These are phyloP conservation scores for Leptopilina drosophilae DNA, from an alignment of 2,888 invertebrate genomes.

Conservation along the genomic window DNA sequence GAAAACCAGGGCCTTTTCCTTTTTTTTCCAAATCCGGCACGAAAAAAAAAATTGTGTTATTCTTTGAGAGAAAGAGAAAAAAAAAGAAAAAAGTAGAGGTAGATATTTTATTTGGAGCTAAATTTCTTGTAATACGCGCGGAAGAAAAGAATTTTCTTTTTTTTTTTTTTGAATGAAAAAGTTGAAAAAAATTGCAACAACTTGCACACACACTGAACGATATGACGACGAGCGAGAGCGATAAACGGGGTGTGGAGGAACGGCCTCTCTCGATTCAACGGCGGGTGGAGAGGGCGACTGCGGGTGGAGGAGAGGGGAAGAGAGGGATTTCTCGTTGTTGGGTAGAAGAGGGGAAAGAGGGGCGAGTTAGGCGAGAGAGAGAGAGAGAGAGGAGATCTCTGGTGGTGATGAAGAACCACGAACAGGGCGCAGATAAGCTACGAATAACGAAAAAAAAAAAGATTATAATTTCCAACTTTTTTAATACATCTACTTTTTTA, in stretches of 20 bases:
- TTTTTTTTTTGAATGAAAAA: too few species aligned
- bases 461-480: too few species aligned
- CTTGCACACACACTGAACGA: conserved; percentile 38
- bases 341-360: conserved; percentile 15
- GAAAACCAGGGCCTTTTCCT: too few species aligned
- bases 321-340: background rate
- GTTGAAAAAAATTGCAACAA: conserved; percentile 25
- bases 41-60: too few species aligned
- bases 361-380: background rate
- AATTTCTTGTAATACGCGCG: too few species aligned
- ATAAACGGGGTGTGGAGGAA: conserved; percentile 48
- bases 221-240: conserved; percentile 24
- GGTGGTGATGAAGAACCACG: too few species aligned
- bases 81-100: background rate
- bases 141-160: too few species aligned
- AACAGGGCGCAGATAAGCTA: too few species aligned
- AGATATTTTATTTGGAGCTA: background rate
- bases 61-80: too few species aligned
- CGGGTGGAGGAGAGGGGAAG: conserved; percentile 47
- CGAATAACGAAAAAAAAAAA: too few species aligned
- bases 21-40: too few species aligned
- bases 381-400: conserved; percentile 9
- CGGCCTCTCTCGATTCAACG: conserved; percentile 52
- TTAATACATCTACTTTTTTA: too few species aligned
- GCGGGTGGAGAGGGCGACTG: conserved; percentile 57